Percentiles rank a stretch among this genome's conserved stretches.
These are phyloP conservation scores for Phania funesta DNA, from an alignment of 2,888 invertebrate species.

Conservation along the genomic window DNA sequence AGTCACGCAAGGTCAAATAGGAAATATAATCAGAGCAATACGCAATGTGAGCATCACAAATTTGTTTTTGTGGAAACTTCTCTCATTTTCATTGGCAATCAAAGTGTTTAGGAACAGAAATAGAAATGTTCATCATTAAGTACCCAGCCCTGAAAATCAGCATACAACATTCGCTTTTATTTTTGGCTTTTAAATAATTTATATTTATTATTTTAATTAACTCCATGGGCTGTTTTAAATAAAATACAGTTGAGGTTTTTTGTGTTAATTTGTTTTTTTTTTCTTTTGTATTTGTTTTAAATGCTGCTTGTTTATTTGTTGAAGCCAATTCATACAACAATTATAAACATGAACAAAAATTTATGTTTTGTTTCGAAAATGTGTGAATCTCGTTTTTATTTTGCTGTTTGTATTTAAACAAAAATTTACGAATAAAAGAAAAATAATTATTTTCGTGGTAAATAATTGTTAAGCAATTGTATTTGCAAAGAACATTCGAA, in stretches of 20 bases:
- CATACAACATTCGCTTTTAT: constrained; percentile 23
- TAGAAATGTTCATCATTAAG: not conserved
- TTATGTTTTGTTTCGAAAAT: constrained; percentile 6
- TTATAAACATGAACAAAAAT: constrained; percentile 47
- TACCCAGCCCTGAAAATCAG: constrained; percentile 2
- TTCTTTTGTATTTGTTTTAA: constrained; percentile 21
- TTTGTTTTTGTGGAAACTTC: too few relatives aligned
- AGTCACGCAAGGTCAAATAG: too few relatives aligned
- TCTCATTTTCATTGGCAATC: too few relatives aligned
- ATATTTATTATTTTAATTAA: constrained; percentile 59
- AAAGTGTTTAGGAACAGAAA: not conserved
- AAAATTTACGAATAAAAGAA: constrained; percentile 26
- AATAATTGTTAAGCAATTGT: constrained; percentile 48
- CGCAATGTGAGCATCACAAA: too few relatives aligned
- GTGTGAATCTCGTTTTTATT: not conserved
- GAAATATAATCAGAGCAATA: too few relatives aligned
- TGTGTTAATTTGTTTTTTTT: constrained; percentile 24
- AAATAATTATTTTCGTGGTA: constrained; percentile 60
- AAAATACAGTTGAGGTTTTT: constrained; percentile 48
- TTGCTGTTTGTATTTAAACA: constrained; percentile 19
- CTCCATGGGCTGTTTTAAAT: constrained; percentile 38
- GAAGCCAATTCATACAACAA: constrained; percentile 8
- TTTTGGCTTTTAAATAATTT: constrained; percentile 39
- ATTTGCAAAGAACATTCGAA: constrained; percentile 17
- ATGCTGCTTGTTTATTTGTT: constrained; percentile 33